Percentiles rank a stretch among this genome's conserved stretches.
These are phyloP conservation scores for Poeciliopsis prolifica DNA, from an alignment of 2,113 vertebrate species.

Conservation along the genomic window DNA sequence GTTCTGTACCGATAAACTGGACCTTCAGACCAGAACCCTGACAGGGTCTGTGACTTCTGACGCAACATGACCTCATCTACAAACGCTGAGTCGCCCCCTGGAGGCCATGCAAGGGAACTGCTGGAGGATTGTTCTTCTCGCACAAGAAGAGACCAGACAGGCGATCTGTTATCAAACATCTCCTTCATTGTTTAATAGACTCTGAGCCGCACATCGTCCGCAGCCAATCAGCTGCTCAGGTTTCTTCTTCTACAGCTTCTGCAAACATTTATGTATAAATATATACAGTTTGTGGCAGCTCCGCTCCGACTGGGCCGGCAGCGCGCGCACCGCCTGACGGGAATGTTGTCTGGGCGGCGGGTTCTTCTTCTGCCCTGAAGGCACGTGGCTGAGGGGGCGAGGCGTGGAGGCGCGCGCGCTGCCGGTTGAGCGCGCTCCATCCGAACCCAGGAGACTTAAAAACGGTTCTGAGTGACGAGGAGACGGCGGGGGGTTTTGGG, in stretches of 20 bases:
- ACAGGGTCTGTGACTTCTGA: too few relatives aligned
- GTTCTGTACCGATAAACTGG: too few relatives aligned
- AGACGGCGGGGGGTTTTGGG: conserved; percentile 16
- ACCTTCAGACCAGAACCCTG: too few relatives aligned
- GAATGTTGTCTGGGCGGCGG: conserved; percentile 48
- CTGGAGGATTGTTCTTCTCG: too few relatives aligned
- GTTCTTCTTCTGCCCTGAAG: conserved; percentile 56
- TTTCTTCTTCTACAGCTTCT: conserved; percentile 53
- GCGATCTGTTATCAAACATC: conserved; percentile 71
- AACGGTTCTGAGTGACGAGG: conserved; percentile 1
- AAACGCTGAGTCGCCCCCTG: too few relatives aligned
- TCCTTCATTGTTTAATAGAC: conserved; percentile 78
- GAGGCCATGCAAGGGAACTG: too few relatives aligned
- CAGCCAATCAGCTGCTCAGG: conserved; percentile 63
- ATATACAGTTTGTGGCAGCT: conserved; percentile 69
- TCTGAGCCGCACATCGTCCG: conserved; percentile 70
- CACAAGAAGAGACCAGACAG: not conserved
- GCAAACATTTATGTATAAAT: conserved; percentile 75
- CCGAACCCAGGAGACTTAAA: not conserved
- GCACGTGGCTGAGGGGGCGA: conserved; percentile 37
- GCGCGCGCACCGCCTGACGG: conserved; percentile 38
- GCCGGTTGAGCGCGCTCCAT: conserved; percentile 58
- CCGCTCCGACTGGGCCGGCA: conserved; percentile 41
- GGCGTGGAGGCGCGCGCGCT: conserved; percentile 14
- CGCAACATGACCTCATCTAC: too few relatives aligned